Conservation (phyloP, 2,113 vertebrate genomes). For the Chlorodrepanis virens region DNA sequence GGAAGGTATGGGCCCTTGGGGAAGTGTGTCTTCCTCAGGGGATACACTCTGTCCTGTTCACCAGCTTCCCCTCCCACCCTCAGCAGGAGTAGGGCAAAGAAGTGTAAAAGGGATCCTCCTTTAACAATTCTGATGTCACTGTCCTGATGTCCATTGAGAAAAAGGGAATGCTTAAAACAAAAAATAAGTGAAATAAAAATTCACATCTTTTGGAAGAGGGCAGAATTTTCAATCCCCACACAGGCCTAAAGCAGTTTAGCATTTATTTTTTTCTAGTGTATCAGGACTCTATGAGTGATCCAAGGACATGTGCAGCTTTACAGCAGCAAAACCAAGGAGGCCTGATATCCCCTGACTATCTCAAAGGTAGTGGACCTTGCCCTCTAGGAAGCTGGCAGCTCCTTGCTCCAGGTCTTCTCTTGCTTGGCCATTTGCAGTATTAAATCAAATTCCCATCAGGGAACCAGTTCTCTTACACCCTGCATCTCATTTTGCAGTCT, state of each 20-base stretch:
- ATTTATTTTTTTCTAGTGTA: background rate
- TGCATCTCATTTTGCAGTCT: background rate
- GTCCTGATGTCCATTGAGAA: background rate
- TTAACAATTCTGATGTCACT: no score
- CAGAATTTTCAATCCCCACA: background rate
- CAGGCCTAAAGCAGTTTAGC: background rate
- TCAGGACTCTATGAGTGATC: background rate
- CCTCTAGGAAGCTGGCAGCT: background rate
- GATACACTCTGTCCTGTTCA: background rate
- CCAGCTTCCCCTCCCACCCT: background rate
- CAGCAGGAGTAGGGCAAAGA: background rate
- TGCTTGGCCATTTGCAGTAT: background rate
- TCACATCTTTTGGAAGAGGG: background rate
- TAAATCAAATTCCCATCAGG: background rate
- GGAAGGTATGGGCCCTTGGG: background rate
- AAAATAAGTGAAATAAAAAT: background rate
- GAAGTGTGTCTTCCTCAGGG: background rate
- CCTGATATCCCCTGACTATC: background rate
- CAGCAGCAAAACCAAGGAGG: background rate
- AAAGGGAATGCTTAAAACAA: background rate
- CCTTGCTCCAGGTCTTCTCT: background rate
- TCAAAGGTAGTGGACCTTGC: background rate
- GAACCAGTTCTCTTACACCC: background rate
- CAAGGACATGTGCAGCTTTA: background rate
- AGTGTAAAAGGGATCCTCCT: background rate